Evolutionary conservation across 2,888 invertebrate genomes (phyloP).

Genomic region (Venusia cambrica): DNA sequence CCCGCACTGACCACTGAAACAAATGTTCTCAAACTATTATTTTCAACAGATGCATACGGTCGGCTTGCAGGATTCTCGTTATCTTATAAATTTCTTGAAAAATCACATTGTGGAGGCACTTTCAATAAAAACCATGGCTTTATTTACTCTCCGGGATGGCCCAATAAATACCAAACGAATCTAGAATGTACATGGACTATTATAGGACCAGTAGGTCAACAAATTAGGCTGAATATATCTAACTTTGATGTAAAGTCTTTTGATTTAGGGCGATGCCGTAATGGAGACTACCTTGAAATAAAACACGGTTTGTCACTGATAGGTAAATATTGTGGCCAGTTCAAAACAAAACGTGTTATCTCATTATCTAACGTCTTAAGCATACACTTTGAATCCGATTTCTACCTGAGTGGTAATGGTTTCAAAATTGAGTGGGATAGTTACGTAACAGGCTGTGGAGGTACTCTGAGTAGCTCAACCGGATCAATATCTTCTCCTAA

Average conservation of each 20-base stretch:
- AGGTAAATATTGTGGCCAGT: conserved; percentile 88
- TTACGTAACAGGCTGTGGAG: conserved; percentile 87
- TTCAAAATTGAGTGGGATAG: conserved; percentile 82
- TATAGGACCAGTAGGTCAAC: conserved; percentile 84
- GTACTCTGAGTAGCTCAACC: conserved; percentile 83
- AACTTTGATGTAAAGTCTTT: conserved; percentile 81
- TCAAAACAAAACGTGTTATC: conserved; percentile 82
- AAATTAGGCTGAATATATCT: conserved; percentile 84
- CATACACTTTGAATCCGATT: conserved; percentile 89
- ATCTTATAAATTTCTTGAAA: conserved; percentile 80
- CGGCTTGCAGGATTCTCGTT: conserved; percentile 86
- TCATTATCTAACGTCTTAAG: conserved; percentile 89
- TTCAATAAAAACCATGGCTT: conserved; percentile 84
- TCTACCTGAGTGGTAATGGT: conserved; percentile 81
- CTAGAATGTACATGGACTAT: conserved; percentile 92
- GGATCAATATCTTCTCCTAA: conserved; percentile 92
- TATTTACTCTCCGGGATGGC: conserved; percentile 90
- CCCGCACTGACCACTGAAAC: conserved; percentile 84
- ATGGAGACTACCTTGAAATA: conserved; percentile 65
- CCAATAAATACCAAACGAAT: conserved; percentile 84
- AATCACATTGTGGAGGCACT: conserved; percentile 85
- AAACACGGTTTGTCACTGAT: conserved; percentile 94
- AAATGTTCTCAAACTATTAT: conserved; percentile 85
- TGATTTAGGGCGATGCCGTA: conserved; percentile 50
- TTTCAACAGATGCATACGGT: conserved; percentile 79